A percentile compares a stretch with the other conserved stretches of the same genome.
These are phyloP conservation scores for Heterotis niloticus DNA, from an alignment of 2,113 vertebrate genomes.

Conservation along the genomic window DNA sequence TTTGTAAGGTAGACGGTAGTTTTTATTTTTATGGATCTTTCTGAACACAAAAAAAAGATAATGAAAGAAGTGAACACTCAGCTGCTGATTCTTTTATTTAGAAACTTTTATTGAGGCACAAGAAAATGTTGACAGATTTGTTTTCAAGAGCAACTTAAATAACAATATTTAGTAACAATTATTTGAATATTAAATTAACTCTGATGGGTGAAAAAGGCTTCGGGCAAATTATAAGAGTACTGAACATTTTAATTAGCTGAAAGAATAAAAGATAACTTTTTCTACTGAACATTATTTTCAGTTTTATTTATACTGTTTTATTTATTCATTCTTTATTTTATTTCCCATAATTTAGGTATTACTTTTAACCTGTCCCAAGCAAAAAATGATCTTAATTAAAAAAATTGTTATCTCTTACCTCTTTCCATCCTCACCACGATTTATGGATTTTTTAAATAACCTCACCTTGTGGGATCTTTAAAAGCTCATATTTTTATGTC, in stretches of 20 bases:
- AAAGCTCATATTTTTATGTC: not conserved
- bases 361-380: not conserved
- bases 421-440: too few species aligned
- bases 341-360: too few species aligned
- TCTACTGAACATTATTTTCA: not conserved
- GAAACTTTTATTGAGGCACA: not conserved
- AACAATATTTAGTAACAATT: too few species aligned
- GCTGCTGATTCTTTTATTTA: constrained; percentile 2
- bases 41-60: not conserved
- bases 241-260: too few species aligned
- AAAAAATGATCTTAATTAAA: not conserved
- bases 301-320: not conserved
- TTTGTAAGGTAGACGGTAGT: not conserved
- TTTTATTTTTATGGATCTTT: not conserved
- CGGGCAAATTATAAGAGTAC: too few species aligned
- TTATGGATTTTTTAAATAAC: not conserved
- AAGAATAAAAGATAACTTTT: not conserved
- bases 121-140: not conserved
- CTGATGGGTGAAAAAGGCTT: too few species aligned
- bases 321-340: too few species aligned
- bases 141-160: not conserved
- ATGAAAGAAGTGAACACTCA: not conserved
- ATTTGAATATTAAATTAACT: too few species aligned
- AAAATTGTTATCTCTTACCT: not conserved
- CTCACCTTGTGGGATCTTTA: not conserved